Percentiles rank a stretch among this genome's conserved stretches.
phyloP scores from a whole-genome alignment of 2,888 invertebrate species.

The Agrilus cyanescens region DNA sequence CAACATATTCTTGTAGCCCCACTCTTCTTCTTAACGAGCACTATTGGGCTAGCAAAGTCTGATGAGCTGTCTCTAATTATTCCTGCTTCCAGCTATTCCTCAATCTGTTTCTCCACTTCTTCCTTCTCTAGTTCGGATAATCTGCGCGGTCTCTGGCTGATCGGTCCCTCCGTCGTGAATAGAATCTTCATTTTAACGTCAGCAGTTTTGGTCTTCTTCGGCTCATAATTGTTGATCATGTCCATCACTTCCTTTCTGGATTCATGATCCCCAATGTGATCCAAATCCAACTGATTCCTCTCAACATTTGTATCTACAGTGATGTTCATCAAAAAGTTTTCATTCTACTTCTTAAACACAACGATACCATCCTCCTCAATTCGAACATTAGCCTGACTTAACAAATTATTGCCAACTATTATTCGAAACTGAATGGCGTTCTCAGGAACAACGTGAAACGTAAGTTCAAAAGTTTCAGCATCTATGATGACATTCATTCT shows the following conservation, averaged over 20 bases:
- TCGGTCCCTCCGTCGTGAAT: background rate
- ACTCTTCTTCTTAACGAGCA: constrained; percentile 4
- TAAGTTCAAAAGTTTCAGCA: constrained; percentile 1
- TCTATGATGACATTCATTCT: background rate
- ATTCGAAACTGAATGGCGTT: constrained; percentile 3
- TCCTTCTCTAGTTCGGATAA: background rate
- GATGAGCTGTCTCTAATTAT: constrained; percentile 7
- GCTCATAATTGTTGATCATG: background rate
- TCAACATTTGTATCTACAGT: background rate
- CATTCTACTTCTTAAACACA: background rate
- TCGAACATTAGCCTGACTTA: background rate
- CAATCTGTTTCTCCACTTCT: constrained; percentile 3
- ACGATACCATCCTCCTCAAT: background rate
- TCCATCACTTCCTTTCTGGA: background rate
- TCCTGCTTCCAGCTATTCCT: background rate
- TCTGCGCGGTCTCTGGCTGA: no score
- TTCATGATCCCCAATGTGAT: background rate
- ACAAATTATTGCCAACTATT: constrained; percentile 7
- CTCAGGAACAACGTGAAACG: constrained; percentile 7
- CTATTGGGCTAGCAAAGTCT: constrained; percentile 7
- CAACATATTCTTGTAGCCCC: constrained; percentile 3
- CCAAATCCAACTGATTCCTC: background rate
- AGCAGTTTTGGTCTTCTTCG: background rate
- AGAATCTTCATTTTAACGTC: constrained; percentile 3
- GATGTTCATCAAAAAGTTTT: background rate